Base-by-base conservation (phyloP, 2,888 invertebrate species). In the Agrochola macilenta region DNA sequence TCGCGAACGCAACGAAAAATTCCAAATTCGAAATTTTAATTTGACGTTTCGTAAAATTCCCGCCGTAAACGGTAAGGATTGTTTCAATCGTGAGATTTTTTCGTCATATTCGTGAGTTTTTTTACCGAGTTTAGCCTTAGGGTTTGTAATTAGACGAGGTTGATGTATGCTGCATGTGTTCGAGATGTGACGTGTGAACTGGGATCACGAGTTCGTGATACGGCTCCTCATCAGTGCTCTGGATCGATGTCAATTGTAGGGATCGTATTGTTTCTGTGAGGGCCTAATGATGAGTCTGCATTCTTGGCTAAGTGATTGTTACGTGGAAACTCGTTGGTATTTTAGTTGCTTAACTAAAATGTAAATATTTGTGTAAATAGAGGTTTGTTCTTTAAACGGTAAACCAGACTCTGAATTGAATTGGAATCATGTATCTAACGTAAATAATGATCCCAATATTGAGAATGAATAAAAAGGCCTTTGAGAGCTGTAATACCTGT, bases 21-120 rank as follows among this genome's bases (percentile, higher is more conserved):
- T 81, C 77, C 46, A 79, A 85, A 79, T 87, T 86, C 79, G 70
- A 84, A 86, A 75, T 87, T 85, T 87, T 88, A 88, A 88, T 88
- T 89, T 89, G 79, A 84, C 83, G 78, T 88, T 90, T 89, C 89
- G 90, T 87, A 84, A 87, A 90, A 90, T 90, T 90, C 87, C 85
- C 81, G 68, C 80, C 74, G 30, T 89, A 88, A 88, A 88, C 85
- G 82, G 81, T 82, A 83, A 77, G 81, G 84, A 87, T 85, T 85
- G 85, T 87, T 86, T 84, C 87, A 89, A 88, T 85, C 86, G 89
- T 87, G 87, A 87, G 85, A 88, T 79, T 87, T 89, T 91, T 89
- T 86, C 84, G 87, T 79, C 84, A 87, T 81, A 87, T 81, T 88
- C 86, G 87, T 86, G 87, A 85, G 84, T 85, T 88, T 89, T 57